Base-by-base conservation (phyloP, 2,113 vertebrate genomes). In the Eclectus roratus region DNA sequence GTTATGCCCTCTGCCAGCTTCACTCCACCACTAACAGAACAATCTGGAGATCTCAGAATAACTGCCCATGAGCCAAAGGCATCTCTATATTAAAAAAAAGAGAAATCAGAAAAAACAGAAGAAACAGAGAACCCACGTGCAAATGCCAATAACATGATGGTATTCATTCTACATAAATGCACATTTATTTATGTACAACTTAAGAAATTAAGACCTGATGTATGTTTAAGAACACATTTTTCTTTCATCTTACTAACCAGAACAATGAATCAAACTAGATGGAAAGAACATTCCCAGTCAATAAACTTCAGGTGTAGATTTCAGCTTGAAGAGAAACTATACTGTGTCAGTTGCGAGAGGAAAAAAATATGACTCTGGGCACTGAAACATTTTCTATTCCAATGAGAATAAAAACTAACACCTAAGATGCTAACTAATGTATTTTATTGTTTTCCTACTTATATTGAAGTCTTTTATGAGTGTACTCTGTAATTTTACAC, bases 41-140 rank as follows among this genome's bases (percentile, higher is more conserved):
- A 98, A 98, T 94, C 98, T 97, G 97, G 97, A 98, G 96, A 96
- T 96, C 98, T 98, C 96, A 81, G 96, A 98, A 98, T 91, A 97
- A 96, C 96, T 97, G 97, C 95, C 93, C 95, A 41, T 39, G 43
- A 44, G 96, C 97, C 97, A 98, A 88, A 88, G 69, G 81, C 80
- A 85, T 92, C 82, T 93, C 85, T 27, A 72, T 25, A 53, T 80
- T 49, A 82, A 94, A 94, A 93, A 81, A 35, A 28, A 28, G 87
- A 58, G 31, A n/a, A 58, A 58, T 16, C 12, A 58, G n/a, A 13
- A 80, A 37, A 31, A 80, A 12, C 7, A 29, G 15, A 49, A 78
- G 16, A n/a, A 24, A 9, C 33, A 9, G 47, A 33, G 24, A 60
- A 74, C 17, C 33, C 64, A 10, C 17, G 25, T 41, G 18, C 17